phyloP scores from a whole-genome alignment of 1,140 invertebrate species.

The Eurosta solidaginis region DNA sequence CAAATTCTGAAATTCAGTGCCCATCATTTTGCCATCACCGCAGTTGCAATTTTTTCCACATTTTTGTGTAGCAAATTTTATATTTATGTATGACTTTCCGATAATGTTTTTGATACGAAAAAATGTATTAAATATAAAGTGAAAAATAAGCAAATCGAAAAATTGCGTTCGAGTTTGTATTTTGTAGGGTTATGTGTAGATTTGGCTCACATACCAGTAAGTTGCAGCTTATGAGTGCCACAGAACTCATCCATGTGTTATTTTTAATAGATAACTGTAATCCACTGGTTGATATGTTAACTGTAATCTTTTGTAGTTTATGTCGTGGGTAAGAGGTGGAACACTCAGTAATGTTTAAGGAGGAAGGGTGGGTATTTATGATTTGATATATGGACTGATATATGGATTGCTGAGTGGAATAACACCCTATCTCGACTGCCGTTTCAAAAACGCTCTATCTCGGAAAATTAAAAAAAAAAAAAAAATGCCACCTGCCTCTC shows the following conservation, averaged over 20 bases:
- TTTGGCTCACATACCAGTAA: background rate
- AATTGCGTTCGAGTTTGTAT: background rate
- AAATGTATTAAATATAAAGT: background rate
- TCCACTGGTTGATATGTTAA: slow-evolving; percentile 2
- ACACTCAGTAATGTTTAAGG: no score
- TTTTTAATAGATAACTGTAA: background rate
- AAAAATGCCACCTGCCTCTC: no score
- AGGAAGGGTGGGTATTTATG: no score
- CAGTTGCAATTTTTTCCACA: background rate
- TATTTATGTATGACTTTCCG: slow-evolving; percentile 16
- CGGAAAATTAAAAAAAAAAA: no score
- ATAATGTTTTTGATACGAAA: background rate
- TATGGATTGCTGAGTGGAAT: no score
- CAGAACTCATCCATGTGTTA: background rate
- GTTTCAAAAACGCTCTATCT: no score
- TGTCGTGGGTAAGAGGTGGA: no score
- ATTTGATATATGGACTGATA: no score
- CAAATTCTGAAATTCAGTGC: background rate
- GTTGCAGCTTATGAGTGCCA: background rate
- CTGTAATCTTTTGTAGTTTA: no score
- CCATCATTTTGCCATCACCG: background rate
- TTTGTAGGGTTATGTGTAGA: background rate
- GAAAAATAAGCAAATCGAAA: background rate
- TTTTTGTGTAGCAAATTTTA: background rate
- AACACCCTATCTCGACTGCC: no score